Base-by-base conservation (phyloP, 2,888 invertebrate species). In the Tricholauxania praeusta region DNA sequence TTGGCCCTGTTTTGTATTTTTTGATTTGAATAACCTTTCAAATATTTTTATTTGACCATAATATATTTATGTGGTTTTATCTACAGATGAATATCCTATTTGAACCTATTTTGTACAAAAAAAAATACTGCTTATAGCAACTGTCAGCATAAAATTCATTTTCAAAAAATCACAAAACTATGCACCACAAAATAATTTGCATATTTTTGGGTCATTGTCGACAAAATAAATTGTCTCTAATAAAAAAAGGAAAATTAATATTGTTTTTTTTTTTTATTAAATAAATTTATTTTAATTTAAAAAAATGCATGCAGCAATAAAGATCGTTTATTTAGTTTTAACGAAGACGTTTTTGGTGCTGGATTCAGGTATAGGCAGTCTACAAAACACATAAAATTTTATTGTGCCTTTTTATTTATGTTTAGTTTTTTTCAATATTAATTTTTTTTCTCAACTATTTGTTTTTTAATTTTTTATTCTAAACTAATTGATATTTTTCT, bases 271-370 rank as follows among this genome's bases (percentile, higher is more conserved):
- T 4, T 19, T 55, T 22, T 55, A 12, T 22, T 55, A 1, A 55
- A 28, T 28, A 28, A n/a, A 22, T 55, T 15, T 12, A 55, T 39
- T 39, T 39, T 10, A 39, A 39, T 39, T 10, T 10, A 6, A 39
- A 60, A 52, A n/a, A 74, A 79, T 91, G 92, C 92, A 92, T 92
- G 92, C 93, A 93, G 93, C 92, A 91, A 92, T 88, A 92, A 92
- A 89, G 93, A 93, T 88, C 92, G 92, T 89, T 91, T 93, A 83
- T 93, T 93, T 90, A 93, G 93, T 91, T 91, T 93, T 89, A 92
- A 92, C 87, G 92, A 92, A 89, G 93, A 93, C 88, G 92, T 92
- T 82, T 93, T 91, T 90, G 92, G 91, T 82, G 80, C 78, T 75
- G 85, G 85, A 86, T 82, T 39, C 39, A 39, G 39, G 39, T 39